Evolutionary conservation across 2,797 vertebrate genomes (phyloP), one percentile per base, ranked within the genome.

Genomic region (Melanotaenia parkinsoni): DNA sequence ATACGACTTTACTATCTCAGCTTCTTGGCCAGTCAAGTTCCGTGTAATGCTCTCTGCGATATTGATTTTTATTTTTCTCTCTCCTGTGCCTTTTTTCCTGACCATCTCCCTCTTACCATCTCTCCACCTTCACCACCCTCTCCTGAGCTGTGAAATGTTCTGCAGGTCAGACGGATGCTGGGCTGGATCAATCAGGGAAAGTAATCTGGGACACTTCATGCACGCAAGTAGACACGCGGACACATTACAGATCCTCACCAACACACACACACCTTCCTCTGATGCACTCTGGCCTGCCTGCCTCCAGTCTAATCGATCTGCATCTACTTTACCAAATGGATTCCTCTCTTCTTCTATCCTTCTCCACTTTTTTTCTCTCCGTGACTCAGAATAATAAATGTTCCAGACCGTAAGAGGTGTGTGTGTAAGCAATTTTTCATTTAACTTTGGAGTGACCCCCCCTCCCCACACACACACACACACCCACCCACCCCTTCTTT

Each of bases 261-360:
- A 78, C 82, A 67, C 72, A 58, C 66, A 79, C 79, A 77, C 82
- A 66, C 73, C 70, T 74, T 83, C 72, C 72, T 78, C 77, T 80
- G 62, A 70, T 91, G 88, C 90, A 86, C 91, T 91, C 86, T 88
- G 88, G 82, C 85, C 90, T 82, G 89, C 87, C 91, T 91, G 86
- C 92, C 94, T 94, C 92, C 92, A 88, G 85, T 86, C 82, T 86
- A 86, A 95, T 95, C 89, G 93, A 95, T 95, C 93, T 91, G 91
- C 91, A 94, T 93, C 94, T 95, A 94, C 94, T 94, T 95, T 93
- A 92, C 92, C 88, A 94, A 95, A 95, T 95, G 89, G 94, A 93
- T 94, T 95, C 90, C 81, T 89, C 86, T 87, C 81, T 85, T 90
- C 81, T 89, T 89, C 88, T 89, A 82, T 87, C 83, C 82, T 84